phyloP scores from a whole-genome alignment of 2,888 invertebrate species.

The Acanthosepion esculentum region DNA sequence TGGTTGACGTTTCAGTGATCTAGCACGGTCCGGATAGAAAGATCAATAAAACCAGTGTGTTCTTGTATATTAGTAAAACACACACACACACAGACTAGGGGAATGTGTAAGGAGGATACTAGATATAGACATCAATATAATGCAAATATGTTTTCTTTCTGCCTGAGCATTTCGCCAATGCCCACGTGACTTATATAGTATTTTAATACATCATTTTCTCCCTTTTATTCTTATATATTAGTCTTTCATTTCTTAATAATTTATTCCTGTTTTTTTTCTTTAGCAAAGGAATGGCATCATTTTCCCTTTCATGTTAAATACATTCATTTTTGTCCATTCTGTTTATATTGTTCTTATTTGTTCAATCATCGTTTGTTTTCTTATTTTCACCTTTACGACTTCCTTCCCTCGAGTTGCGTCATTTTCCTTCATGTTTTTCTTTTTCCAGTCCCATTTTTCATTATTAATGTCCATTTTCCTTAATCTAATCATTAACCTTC shows the following conservation, averaged over 20 bases:
- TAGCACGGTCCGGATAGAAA: too few relatives aligned
- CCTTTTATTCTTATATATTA: too few relatives aligned
- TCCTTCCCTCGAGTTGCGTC: background rate
- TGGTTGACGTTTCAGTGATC: too few relatives aligned
- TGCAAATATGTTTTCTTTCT: too few relatives aligned
- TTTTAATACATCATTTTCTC: too few relatives aligned
- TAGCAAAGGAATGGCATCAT: background rate
- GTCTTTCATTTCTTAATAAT: background rate
- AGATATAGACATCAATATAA: too few relatives aligned
- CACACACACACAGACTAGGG: too few relatives aligned
- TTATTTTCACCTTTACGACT: background rate
- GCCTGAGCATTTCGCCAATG: too few relatives aligned
- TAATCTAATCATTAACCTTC: conserved; percentile 4
- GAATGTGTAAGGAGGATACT: too few relatives aligned
- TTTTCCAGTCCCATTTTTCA: background rate
- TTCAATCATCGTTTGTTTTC: background rate
- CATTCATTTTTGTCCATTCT: background rate
- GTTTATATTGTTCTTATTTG: background rate
- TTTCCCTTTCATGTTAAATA: background rate
- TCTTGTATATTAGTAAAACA: too few relatives aligned
- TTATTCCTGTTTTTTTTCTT: background rate
- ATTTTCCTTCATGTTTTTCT: background rate
- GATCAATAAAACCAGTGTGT: too few relatives aligned
- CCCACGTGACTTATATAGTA: too few relatives aligned
- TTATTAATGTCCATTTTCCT: conserved; percentile 4